Evolutionary conservation across 2,113 vertebrate species (phyloP).

Genomic region (Protobothrops mucrosquamatus): DNA sequence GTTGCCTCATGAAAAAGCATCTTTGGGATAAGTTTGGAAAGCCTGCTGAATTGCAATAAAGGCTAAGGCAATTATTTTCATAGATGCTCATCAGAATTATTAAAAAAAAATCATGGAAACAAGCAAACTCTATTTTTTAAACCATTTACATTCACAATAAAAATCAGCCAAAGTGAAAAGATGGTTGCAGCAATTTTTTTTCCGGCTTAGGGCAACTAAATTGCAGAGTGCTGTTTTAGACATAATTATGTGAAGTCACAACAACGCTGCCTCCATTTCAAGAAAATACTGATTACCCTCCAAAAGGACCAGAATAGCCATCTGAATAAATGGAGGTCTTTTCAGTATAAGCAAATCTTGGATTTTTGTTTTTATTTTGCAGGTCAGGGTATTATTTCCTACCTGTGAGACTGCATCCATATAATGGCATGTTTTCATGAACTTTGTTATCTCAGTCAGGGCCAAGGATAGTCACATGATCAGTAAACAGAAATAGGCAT

Average conservation of each 20-base stretch:
- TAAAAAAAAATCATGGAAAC: not conserved
- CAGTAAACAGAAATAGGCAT: not conserved
- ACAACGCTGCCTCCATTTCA: not conserved
- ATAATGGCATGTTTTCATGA: not conserved
- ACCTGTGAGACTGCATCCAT: not conserved
- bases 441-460: not conserved
- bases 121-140: not conserved
- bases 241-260: not conserved
- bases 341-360: not conserved
- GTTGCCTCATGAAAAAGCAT: no score
- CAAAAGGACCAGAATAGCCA: not conserved
- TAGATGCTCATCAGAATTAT: not conserved
- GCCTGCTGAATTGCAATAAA: not conserved
- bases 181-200: not conserved
- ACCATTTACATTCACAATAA: not conserved
- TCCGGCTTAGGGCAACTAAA: not conserved
- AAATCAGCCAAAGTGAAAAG: constrained; percentile 8
- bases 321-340: constrained; percentile 9
- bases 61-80: not conserved
- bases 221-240: not conserved
- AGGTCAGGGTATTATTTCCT: not conserved
- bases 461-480: not conserved
- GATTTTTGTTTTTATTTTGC: constrained; percentile 22
- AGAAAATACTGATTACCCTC: constrained; percentile 26
- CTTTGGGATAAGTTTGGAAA: not conserved